Conservation (phyloP, 2,113 vertebrate species). For the Riparia riparia region DNA sequence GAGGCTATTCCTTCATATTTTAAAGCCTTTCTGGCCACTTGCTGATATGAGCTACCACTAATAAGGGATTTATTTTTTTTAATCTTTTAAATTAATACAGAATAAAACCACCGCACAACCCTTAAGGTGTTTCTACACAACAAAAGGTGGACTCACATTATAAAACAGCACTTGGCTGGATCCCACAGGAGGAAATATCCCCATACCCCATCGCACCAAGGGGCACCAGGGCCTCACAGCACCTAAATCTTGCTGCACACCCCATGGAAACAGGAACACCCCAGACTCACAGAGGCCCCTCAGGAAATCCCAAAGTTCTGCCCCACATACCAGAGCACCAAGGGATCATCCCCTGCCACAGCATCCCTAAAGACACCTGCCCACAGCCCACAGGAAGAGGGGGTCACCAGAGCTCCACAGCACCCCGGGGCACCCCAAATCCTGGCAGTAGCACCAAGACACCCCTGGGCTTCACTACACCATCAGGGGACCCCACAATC, state of each 20-base stretch:
- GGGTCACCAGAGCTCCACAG: neutral
- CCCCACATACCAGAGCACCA: neutral
- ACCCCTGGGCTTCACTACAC: neutral
- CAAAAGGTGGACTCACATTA: rapidly evolving
- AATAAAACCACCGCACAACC: neutral
- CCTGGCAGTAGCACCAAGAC: neutral
- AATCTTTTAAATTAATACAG: neutral
- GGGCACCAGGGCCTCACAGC: neutral
- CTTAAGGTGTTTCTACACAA: neutral
- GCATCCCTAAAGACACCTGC: neutral
- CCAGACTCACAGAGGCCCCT: neutral
- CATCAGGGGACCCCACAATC: neutral
- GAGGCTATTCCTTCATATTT: neutral
- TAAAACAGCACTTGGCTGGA: neutral
- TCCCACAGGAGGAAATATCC: neutral
- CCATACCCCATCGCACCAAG: rapidly evolving
- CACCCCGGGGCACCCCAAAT: neutral
- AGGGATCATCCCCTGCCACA: neutral
- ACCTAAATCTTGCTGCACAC: neutral
- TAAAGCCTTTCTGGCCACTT: neutral
- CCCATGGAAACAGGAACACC: neutral
- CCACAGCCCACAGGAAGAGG: neutral
- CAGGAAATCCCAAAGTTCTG: neutral
- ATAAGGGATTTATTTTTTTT: neutral
- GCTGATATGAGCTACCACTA: neutral